Percentiles rank a stretch among this genome's conserved stretches.
Conservation (phyloP, 2,113 vertebrate species). For the Alexandromys fortis region DNA sequence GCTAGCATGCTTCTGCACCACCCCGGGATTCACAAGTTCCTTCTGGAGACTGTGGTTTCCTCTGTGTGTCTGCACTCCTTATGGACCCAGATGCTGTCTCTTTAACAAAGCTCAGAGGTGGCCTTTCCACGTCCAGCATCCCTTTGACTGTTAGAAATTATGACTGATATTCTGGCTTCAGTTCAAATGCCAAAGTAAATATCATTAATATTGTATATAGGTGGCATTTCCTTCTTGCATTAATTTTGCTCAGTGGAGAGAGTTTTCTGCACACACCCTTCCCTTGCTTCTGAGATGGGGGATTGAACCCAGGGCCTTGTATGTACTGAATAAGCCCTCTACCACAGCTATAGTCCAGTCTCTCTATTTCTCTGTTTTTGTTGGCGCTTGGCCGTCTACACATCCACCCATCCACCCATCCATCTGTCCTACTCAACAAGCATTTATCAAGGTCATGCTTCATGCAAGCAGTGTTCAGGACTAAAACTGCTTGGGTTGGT, state of each 20-base stretch:
- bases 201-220: slow-evolving; percentile 20
- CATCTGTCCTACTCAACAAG: neutral
- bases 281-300: neutral
- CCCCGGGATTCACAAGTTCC: too few species aligned
- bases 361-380: neutral
- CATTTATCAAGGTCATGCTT: neutral
- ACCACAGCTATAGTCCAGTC: neutral
- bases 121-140: neutral
- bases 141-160: slow-evolving; percentile 16
- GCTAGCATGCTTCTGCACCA: neutral
- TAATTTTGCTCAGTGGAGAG: neutral
- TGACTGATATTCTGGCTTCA: slow-evolving; percentile 37
- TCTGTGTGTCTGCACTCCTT: neutral
- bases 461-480: neutral
- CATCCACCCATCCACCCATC: neutral
- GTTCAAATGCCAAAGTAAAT: slow-evolving; percentile 28
- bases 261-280: neutral
- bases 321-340: neutral
- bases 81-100: neutral
- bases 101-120: slow-evolving; percentile 8
- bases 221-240: slow-evolving; percentile 25
- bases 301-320: neutral
- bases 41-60: neutral
- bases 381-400: neutral
- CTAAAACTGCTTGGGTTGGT: neutral